These are phyloP conservation scores for Calameuta filiformis DNA, from an alignment of 2,888 invertebrate genomes.

Conservation along the genomic window DNA sequence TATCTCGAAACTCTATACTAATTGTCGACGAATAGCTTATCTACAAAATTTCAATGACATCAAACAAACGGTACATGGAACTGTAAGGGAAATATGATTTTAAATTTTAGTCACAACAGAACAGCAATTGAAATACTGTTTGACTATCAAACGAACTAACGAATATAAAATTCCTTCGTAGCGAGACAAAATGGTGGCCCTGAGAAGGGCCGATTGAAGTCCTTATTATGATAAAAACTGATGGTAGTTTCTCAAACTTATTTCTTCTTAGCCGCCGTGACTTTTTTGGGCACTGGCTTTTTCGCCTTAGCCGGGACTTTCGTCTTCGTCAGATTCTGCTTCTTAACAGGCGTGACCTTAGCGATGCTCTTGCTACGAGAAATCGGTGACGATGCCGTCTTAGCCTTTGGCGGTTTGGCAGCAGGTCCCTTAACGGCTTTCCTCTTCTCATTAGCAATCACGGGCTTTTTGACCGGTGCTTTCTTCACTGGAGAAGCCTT, in stretches of 20 bases:
- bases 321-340: constrained; percentile 1
- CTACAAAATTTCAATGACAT: background rate
- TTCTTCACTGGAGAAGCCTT: constrained; percentile 10
- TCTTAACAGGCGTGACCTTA: background rate
- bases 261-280: constrained; percentile 14
- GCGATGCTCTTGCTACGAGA: background rate
- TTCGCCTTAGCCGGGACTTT: constrained; percentile 18
- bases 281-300: constrained; percentile 18
- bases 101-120: background rate
- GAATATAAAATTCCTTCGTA: background rate
- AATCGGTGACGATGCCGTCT: background rate
- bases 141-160: no score
- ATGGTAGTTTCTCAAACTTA: background rate
- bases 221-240: background rate
- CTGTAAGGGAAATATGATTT: background rate
- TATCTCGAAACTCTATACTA: no score
- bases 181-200: constrained; percentile 16
- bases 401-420: constrained; percentile 5
- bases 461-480: constrained; percentile 6
- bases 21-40: no score
- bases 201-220: constrained; percentile 28
- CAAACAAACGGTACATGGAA: background rate
- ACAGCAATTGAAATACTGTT: no score
- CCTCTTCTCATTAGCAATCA: background rate
- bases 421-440: constrained; percentile 7